A percentile compares a stretch with the other conserved stretches of the same genome.
phyloP scores from a whole-genome alignment of 2,797 vertebrate species.

The Spinus olivaceus region DNA sequence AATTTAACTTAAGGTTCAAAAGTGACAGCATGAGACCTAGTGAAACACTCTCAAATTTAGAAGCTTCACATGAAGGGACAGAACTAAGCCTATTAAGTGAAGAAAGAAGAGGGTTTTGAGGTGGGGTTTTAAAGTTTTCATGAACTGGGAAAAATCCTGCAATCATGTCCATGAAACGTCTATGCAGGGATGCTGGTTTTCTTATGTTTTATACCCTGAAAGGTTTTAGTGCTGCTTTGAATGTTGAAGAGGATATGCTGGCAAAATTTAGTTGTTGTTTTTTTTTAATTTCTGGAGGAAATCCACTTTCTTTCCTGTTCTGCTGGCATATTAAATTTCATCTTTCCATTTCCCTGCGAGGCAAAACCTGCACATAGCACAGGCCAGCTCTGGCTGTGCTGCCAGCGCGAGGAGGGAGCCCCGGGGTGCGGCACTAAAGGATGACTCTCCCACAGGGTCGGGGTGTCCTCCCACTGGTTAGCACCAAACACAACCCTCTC shows the following conservation, averaged over 20 bases:
- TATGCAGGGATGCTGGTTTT: neutral
- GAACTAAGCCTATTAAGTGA: neutral
- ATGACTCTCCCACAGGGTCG: accelerated
- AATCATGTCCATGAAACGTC: neutral
- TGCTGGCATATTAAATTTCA: neutral
- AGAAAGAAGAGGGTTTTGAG: neutral
- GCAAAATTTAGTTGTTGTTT: neutral
- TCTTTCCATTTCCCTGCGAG: neutral
- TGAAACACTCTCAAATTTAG: neutral
- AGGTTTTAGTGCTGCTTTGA: neutral
- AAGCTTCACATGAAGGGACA: neutral
- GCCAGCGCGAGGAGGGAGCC: accelerated
- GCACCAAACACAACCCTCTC: neutral
- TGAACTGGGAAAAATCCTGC: neutral
- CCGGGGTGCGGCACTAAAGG: accelerated
- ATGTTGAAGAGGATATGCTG: neutral
- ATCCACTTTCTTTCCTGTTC: neutral
- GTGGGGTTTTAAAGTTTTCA: neutral
- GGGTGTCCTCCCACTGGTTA: neutral
- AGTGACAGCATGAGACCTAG: neutral
- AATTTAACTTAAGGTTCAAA: neutral
- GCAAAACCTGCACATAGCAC: accelerated
- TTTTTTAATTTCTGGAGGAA: neutral
- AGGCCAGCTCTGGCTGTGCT: neutral
- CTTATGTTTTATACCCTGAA: neutral